Percentiles rank a stretch among this genome's conserved stretches.
Evolutionary conservation across 2,888 invertebrate species (phyloP).

Genomic region (Drosophila nr. perissopoda): DNA sequence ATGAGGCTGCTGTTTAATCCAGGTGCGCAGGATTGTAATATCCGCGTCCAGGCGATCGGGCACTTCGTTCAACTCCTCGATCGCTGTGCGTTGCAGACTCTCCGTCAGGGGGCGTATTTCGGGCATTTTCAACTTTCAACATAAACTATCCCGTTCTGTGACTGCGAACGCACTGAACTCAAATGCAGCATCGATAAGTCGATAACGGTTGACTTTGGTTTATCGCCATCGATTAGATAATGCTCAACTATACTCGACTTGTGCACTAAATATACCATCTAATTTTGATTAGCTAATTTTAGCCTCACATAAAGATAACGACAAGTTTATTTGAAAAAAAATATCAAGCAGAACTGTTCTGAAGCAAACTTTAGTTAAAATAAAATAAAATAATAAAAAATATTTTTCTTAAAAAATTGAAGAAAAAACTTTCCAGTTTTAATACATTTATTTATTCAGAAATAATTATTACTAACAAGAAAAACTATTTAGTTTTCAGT

Average conservation of each 20-base stretch:
- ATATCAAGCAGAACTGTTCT: not conserved
- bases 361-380: not conserved
- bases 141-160: slow-evolving; percentile 6
- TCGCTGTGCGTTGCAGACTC: slow-evolving; percentile 82
- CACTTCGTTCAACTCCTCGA: slow-evolving; percentile 85
- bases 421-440: not conserved
- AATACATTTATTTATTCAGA: not conserved
- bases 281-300: not conserved
- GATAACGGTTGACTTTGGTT: not conserved
- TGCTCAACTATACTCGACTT: not conserved
- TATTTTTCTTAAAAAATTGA: not conserved
- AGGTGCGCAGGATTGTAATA: slow-evolving; percentile 84
- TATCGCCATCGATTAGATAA: slow-evolving; percentile 27
- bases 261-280: not conserved
- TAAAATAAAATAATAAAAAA: not conserved
- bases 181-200: not conserved
- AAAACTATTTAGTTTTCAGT: not conserved
- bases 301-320: not conserved
- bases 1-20: slow-evolving; percentile 86
- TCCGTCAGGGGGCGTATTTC: slow-evolving; percentile 72
- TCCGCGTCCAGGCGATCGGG: slow-evolving; percentile 80
- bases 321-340: not conserved
- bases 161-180: slow-evolving; percentile 11
- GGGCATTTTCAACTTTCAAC: slow-evolving; percentile 38
- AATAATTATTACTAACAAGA: not conserved